Evolutionary conservation across 2,113 vertebrate genomes (phyloP).

Genomic region (Blennius ocellaris): DNA sequence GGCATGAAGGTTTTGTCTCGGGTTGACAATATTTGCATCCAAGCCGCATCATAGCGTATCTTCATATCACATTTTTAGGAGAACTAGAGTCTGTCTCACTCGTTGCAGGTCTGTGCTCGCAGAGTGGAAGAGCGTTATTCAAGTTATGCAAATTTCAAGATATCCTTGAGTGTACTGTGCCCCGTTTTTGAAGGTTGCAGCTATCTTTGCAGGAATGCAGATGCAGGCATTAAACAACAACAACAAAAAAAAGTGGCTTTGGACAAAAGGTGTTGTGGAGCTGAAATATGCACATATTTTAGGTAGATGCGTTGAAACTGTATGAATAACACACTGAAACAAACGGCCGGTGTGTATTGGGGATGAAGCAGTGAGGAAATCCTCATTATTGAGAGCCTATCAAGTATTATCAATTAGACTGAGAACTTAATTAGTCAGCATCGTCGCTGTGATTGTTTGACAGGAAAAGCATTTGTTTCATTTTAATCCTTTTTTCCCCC

Average conservation of each 20-base stretch:
- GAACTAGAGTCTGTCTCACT: background rate
- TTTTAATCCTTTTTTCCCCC: too few species aligned
- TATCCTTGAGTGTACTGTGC: background rate
- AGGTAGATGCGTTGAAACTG: background rate
- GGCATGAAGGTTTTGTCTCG: too few species aligned
- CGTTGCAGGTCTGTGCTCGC: background rate
- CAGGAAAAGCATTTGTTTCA: too few species aligned
- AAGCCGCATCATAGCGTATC: background rate
- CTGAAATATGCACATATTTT: conserved; percentile 32
- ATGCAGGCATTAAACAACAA: background rate
- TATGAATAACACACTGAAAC: background rate
- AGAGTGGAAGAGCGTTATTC: background rate
- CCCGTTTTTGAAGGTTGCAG: conserved; percentile 14
- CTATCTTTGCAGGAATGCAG: conserved; percentile 3
- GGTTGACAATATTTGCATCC: too few species aligned
- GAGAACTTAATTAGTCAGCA: too few species aligned
- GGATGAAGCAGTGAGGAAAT: too few species aligned
- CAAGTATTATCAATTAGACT: too few species aligned
- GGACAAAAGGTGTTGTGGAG: too few species aligned
- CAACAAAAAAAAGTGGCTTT: too few species aligned
- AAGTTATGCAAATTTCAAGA: conserved; percentile 16
- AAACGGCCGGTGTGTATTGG: background rate
- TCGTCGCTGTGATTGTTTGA: too few species aligned
- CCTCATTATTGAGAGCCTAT: too few species aligned
- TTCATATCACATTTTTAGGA: background rate